Evolutionary conservation across 2,113 vertebrate species (phyloP).

Genomic region (Marcusenius ussheri): DNA sequence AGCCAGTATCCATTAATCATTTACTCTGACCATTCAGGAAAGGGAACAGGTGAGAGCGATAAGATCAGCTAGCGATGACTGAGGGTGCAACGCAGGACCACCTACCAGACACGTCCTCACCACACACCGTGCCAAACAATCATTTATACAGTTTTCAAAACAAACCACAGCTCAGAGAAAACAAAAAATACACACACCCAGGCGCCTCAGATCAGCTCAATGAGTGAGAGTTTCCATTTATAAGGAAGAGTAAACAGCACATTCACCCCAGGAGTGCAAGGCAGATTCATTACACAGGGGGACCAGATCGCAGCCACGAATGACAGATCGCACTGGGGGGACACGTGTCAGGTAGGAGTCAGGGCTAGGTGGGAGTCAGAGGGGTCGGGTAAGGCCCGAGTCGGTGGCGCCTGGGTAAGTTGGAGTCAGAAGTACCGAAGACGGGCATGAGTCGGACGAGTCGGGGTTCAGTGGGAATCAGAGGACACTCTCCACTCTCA

Average conservation of each 20-base stretch:
- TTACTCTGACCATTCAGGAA: not conserved
- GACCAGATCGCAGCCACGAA: not conserved
- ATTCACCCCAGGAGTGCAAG: not conserved
- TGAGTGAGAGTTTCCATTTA: not conserved
- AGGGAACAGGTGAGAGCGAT: not conserved
- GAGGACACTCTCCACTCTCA: not conserved
- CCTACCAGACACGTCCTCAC: not conserved
- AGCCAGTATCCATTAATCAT: not conserved
- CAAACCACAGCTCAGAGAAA: not conserved
- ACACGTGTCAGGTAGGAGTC: not conserved
- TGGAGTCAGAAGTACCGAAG: not conserved
- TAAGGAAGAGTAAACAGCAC: not conserved
- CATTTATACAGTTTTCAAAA: not conserved
- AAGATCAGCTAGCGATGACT: not conserved
- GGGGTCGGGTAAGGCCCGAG: not conserved
- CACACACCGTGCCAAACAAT: not conserved
- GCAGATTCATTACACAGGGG: not conserved
- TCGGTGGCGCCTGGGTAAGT: not conserved
- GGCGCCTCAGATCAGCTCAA: not conserved
- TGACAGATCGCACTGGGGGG: not conserved
- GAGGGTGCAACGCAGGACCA: not conserved
- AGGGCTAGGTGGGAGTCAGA: not conserved
- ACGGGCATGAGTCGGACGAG: not conserved
- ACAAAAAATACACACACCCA: not conserved
- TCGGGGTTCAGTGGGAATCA: not conserved